A percentile compares a stretch with the other conserved stretches of the same genome.
Evolutionary conservation across 2,888 invertebrate genomes (phyloP).

Genomic region (Tiliacea citrago): DNA sequence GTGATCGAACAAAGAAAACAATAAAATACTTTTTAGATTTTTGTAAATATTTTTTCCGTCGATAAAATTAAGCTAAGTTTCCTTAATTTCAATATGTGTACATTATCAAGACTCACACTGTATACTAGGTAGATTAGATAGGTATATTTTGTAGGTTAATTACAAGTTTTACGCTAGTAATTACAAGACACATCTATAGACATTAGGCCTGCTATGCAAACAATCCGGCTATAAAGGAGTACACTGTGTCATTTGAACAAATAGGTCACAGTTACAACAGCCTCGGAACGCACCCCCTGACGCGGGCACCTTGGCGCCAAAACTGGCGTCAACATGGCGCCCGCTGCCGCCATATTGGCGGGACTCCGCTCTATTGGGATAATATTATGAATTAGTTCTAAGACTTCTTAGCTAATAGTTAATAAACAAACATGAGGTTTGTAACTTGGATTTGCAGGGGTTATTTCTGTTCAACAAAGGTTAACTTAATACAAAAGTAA

Average conservation of each 20-base stretch:
- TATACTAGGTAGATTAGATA: neutral
- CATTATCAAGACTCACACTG: no score
- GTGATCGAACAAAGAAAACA: neutral
- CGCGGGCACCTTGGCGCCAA: constrained; percentile 85
- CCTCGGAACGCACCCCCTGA: constrained; percentile 79
- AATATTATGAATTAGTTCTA: constrained; percentile 35
- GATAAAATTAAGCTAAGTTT: no score
- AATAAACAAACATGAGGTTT: constrained; percentile 34
- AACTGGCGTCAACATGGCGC: constrained; percentile 83
- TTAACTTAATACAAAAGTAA: neutral
- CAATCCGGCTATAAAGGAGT: constrained; percentile 46
- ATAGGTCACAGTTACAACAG: constrained; percentile 79
- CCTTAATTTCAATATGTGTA: no score
- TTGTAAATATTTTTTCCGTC: no score
- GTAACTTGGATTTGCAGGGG: neutral
- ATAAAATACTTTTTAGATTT: no score
- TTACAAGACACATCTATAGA: constrained; percentile 43
- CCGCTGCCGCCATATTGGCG: constrained; percentile 67
- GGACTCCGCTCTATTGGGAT: constrained; percentile 70
- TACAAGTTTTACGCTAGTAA: constrained; percentile 40
- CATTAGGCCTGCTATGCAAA: constrained; percentile 36
- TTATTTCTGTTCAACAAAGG: constrained; percentile 2
- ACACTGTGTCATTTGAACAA: constrained; percentile 66
- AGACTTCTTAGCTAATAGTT: constrained; percentile 18
- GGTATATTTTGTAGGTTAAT: neutral